Evolutionary conservation across 2,888 invertebrate species (phyloP).

Genomic region (Acrocyrtus sp.): DNA sequence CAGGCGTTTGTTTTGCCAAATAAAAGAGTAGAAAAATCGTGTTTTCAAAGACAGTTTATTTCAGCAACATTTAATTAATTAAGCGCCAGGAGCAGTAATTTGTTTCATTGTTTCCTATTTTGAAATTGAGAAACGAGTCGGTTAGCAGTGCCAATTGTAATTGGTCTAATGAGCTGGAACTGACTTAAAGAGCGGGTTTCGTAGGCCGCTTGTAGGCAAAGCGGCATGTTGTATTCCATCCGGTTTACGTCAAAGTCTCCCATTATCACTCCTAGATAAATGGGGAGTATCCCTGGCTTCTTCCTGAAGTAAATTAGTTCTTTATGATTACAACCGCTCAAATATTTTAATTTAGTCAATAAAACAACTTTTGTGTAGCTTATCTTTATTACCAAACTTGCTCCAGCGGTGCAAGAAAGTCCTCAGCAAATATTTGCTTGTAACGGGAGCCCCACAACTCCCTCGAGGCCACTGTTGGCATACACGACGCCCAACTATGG

Average conservation of each 20-base stretch:
- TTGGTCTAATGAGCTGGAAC: constrained; percentile 28
- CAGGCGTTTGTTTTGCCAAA: too few relatives aligned
- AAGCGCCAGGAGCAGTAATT: too few relatives aligned
- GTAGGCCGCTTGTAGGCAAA: constrained; percentile 18
- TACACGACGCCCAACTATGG: constrained; percentile 22
- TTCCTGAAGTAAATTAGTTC: constrained; percentile 18
- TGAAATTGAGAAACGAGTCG: constrained; percentile 10
- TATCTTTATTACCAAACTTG: constrained; percentile 21
- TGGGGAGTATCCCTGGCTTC: constrained; percentile 1
- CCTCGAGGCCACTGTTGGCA: constrained; percentile 4
- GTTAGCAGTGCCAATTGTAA: neutral
- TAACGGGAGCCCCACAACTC: constrained; percentile 31
- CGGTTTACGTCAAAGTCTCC: constrained; percentile 12
- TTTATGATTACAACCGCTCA: too few relatives aligned
- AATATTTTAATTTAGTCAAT: too few relatives aligned
- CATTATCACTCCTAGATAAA: constrained; percentile 6
- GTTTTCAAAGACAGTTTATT: too few relatives aligned
- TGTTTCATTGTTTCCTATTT: too few relatives aligned
- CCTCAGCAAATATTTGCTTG: constrained; percentile 26
- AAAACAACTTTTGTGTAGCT: too few relatives aligned
- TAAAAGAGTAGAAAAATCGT: too few relatives aligned
- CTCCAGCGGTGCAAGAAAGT: constrained; percentile 24
- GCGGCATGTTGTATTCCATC: constrained; percentile 16
- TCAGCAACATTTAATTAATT: too few relatives aligned
- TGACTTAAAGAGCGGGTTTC: neutral